These are phyloP conservation scores for Bugulina stolonifera DNA, from an alignment of 2,888 invertebrate genomes.

Conservation along the genomic window DNA sequence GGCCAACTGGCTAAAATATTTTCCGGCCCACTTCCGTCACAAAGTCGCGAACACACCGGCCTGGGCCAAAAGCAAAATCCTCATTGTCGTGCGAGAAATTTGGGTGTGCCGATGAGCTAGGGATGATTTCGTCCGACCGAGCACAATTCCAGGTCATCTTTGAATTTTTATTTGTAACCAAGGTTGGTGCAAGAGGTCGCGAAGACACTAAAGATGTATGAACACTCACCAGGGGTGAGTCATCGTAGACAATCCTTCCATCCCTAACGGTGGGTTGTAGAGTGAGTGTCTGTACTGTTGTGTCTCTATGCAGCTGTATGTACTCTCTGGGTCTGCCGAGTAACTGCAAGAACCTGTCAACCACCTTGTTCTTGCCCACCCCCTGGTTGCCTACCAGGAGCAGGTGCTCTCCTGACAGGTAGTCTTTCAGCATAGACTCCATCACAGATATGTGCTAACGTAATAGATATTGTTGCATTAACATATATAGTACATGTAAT, in stretches of 20 bases:
- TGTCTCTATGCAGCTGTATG: conserved; percentile 86
- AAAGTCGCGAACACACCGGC: no score
- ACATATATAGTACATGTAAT: no score
- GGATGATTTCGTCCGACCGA: no score
- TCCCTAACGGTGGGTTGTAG: conserved; percentile 83
- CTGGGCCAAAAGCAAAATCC: no score
- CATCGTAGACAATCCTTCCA: conserved; percentile 83
- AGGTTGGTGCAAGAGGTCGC: no score
- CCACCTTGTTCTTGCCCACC: conserved; percentile 94
- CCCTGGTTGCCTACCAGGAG: conserved; percentile 89
- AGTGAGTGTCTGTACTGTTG: conserved; percentile 87
- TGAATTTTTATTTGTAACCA: no score
- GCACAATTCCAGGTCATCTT: no score
- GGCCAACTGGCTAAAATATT: no score
- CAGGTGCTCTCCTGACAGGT: conserved; percentile 80
- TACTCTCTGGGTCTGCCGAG: conserved; percentile 87
- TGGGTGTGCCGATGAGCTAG: no score
- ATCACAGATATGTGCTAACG: conserved; percentile 73
- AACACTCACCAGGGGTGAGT: conserved; percentile 80
- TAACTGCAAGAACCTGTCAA: conserved; percentile 79
- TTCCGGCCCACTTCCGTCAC: no score
- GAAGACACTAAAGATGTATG: no score
- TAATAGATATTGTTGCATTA: conserved; percentile 14
- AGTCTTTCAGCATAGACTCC: conserved; percentile 83
- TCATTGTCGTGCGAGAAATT: no score